Evolutionary conservation across 2,113 vertebrate genomes (phyloP).

Genomic region (Phalacrocorax aristotelis): DNA sequence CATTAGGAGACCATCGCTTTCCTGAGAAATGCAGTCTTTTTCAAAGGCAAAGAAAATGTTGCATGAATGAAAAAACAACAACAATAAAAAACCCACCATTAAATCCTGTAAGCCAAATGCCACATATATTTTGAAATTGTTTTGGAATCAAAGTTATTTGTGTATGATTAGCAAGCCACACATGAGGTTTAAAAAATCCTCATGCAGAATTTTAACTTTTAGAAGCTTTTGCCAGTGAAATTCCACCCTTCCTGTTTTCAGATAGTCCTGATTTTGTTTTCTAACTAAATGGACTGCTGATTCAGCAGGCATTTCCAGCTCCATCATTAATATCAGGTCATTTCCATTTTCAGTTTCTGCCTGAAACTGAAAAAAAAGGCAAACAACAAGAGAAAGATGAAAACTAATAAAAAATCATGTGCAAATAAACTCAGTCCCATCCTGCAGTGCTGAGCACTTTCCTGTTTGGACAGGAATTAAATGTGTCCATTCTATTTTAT

Average conservation of each 20-base stretch:
- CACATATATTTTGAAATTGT: neutral
- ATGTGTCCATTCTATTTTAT: neutral
- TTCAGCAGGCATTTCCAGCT: neutral
- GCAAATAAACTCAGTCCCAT: neutral
- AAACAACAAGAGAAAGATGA: neutral
- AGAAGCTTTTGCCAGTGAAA: neutral
- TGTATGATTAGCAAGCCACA: neutral
- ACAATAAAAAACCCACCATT: neutral
- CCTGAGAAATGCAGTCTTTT: neutral
- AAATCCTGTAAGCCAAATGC: neutral
- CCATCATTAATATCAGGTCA: neutral
- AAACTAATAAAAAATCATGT: neutral
- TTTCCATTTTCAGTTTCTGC: neutral
- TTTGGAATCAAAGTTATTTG: neutral
- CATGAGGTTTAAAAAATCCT: neutral
- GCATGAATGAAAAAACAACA: neutral
- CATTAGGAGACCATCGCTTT: neutral
- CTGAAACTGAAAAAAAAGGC: neutral
- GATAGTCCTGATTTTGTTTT: neutral
- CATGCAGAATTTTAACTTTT: neutral
- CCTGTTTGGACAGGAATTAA: neutral
- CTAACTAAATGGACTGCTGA: neutral
- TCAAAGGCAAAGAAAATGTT: neutral
- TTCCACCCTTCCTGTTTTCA: conserved; percentile 41
- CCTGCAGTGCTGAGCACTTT: neutral